Evolutionary conservation across 2,888 invertebrate genomes (phyloP).

Genomic region (Molanna angustata): DNA sequence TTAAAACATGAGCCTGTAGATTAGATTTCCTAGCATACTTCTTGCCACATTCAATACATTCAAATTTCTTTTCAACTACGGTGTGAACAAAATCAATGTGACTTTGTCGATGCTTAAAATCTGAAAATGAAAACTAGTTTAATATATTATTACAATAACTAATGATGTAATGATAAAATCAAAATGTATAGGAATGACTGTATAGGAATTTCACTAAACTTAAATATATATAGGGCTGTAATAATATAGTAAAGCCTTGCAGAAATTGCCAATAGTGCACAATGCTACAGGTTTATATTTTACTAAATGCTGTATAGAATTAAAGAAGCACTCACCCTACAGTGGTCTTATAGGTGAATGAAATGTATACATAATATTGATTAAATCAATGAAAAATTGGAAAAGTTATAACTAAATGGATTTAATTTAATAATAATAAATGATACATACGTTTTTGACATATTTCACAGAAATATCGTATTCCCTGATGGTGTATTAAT

Average conservation of each 20-base stretch:
- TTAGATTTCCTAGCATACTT: constrained; percentile 40
- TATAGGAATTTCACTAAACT: neutral
- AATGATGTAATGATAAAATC: neutral
- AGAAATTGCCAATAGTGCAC: too few species aligned
- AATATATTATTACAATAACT: too few species aligned
- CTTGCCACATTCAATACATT: constrained; percentile 42
- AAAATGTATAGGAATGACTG: neutral
- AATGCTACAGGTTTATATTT: too few species aligned
- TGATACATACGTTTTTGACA: constrained; percentile 45
- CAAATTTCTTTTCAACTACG: constrained; percentile 25
- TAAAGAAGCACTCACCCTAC: too few species aligned
- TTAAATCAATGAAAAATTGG: too few species aligned
- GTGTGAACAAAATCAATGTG: constrained; percentile 17
- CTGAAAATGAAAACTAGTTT: constrained; percentile 21
- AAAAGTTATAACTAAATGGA: too few species aligned
- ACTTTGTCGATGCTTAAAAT: constrained; percentile 20
- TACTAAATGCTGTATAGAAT: too few species aligned
- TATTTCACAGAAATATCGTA: constrained; percentile 42
- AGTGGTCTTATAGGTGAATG: too few species aligned
- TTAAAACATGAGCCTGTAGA: constrained; percentile 38
- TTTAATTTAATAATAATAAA: neutral
- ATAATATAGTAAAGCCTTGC: too few species aligned
- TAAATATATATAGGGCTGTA: too few species aligned
- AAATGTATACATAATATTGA: too few species aligned
- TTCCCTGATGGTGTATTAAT: constrained; percentile 43